phyloP scores from a whole-genome alignment of 2,113 vertebrate genomes.

The Oxyruncus cristatus region DNA sequence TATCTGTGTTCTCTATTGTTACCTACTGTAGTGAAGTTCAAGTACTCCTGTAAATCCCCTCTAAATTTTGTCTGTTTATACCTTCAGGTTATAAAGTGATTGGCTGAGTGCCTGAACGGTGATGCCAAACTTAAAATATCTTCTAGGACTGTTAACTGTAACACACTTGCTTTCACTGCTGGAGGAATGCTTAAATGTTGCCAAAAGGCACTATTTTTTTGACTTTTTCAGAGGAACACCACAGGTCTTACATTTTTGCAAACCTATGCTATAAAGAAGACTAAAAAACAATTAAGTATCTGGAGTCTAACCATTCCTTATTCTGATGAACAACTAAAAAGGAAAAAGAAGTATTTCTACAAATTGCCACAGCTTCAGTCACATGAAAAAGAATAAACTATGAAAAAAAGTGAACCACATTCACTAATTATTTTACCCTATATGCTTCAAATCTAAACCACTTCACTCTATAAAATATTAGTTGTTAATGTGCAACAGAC shows the following conservation, averaged over 20 bases:
- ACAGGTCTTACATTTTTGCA: background rate
- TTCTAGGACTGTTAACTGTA: background rate
- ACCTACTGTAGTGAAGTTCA: background rate
- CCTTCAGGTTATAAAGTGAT: constrained; percentile 23
- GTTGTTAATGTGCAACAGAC: background rate
- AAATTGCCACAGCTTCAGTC: background rate
- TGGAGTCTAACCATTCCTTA: background rate
- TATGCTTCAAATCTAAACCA: background rate
- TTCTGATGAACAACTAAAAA: background rate
- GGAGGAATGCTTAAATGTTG: background rate
- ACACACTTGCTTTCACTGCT: background rate
- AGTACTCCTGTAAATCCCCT: constrained; percentile 1
- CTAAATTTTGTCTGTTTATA: constrained; percentile 1
- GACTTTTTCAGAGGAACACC: background rate
- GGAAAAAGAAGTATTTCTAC: background rate
- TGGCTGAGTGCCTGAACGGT: background rate
- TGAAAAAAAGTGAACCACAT: background rate
- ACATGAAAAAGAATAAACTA: background rate
- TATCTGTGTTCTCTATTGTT: background rate
- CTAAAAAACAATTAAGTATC: background rate
- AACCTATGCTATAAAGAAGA: background rate
- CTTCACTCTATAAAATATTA: background rate
- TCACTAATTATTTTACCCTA: background rate
- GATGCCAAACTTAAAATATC: constrained; percentile 18
- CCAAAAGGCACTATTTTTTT: background rate